Percentiles rank a stretch among this genome's conserved stretches.
Conservation (phyloP, 2,797 vertebrate genomes). For the Malurus splendens region DNA sequence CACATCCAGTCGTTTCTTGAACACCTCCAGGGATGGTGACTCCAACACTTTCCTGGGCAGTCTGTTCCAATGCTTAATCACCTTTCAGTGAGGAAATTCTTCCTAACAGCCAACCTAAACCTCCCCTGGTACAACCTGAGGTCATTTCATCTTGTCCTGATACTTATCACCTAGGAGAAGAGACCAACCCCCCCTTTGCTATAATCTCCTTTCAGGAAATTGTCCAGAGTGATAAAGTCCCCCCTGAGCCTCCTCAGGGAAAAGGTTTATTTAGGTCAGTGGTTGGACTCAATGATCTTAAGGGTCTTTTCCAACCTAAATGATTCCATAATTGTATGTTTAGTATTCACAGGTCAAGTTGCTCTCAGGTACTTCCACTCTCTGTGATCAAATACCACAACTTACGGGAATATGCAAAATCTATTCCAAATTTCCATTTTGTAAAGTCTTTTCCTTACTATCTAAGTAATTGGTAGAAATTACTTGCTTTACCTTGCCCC, state of each 20-base stretch:
- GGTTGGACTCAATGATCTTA: not conserved
- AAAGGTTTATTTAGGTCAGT: not conserved
- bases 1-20: not conserved
- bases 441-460: not conserved
- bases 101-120: not conserved
- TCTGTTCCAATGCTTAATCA: not conserved
- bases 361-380: not conserved
- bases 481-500: not conserved
- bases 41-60: not conserved
- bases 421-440: not conserved
- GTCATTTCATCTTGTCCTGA: not conserved
- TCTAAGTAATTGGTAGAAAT: not conserved
- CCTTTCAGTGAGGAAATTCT: not conserved
- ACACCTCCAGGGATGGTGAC: not conserved
- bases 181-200: not conserved
- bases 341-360: not conserved
- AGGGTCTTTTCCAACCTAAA: not conserved
- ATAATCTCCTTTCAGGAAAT: not conserved
- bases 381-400: not conserved
- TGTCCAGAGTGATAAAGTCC: not conserved
- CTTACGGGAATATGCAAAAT: not conserved
- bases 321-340: not conserved
- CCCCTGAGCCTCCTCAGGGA: not conserved
- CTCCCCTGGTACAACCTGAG: not conserved
- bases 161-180: not conserved